Evolutionary conservation across 2,888 invertebrate species (phyloP).

Genomic region (Chloroclystis v-ata): DNA sequence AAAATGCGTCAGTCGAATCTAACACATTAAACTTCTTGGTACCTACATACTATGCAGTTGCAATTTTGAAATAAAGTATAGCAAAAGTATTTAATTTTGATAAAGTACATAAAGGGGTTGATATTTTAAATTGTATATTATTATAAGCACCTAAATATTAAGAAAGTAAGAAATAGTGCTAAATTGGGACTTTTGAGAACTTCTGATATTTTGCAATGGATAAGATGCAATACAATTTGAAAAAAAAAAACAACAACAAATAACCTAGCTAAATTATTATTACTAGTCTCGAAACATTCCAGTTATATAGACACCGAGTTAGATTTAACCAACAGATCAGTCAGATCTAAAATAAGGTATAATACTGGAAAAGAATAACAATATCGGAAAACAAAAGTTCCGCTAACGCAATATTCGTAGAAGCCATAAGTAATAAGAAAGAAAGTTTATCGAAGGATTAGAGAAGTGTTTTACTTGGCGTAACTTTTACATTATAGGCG

Average conservation of each 20-base stretch:
- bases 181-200: too few relatives aligned
- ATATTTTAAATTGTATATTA: too few relatives aligned
- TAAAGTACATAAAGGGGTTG: background rate
- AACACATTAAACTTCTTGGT: background rate
- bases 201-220: too few relatives aligned
- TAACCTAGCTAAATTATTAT: too few relatives aligned
- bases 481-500: conserved; percentile 60
- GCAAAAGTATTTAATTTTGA: background rate
- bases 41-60: background rate
- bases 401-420: conserved; percentile 39
- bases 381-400: conserved; percentile 26
- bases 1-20: conserved; percentile 1
- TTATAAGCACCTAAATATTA: too few relatives aligned
- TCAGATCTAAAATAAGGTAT: background rate
- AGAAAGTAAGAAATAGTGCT: too few relatives aligned
- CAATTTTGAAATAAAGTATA: background rate
- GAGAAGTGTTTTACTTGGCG: conserved; percentile 54
- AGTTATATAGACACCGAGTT: too few relatives aligned
- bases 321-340: background rate
- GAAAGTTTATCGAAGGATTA: conserved; percentile 56
- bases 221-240: too few relatives aligned
- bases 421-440: conserved; percentile 41
- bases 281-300: too few relatives aligned
- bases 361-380: conserved; percentile 9
- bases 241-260: too few relatives aligned